Base-by-base conservation (phyloP, 2,888 invertebrate genomes). In the Crioceris asparagi region DNA sequence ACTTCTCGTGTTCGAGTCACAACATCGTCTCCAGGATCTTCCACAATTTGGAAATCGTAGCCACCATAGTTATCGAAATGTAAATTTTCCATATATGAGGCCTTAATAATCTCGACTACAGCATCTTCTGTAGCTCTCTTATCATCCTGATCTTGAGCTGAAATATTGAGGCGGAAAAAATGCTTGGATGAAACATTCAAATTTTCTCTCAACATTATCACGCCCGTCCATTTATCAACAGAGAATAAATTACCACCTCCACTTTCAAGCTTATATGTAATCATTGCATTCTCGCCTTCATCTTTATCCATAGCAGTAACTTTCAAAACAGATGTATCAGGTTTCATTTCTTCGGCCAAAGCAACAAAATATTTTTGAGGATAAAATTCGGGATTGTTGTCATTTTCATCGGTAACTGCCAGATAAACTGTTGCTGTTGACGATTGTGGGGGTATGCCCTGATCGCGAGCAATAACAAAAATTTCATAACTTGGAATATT, bases 381-480 rank as follows among this genome's bases (percentile, higher is more conserved):
- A 67, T 93, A 93, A 68, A 96, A 93, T 54, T 79, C 75, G 0
- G 94, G 94, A 51, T 77, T 75, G 61, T 94, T 93, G 64, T 96
- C 94, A 62, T 96, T 94, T 10, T 88, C 77, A 65, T 94, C 94
- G 41, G 79, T 68, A 12, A 96, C 75, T 47, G 70, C 77, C 4
- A 96, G 65, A 54, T 75, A 72, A 34, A 96, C 80, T 1, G 88
- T 86, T 6, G 91, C 88, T 0, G 90, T 88, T 5, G 93, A 87
- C 12, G 90, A 87, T 59, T 90, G 83, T 0, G 90, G 82, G 17
- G 90, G 88, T 53, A 78, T 78, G 6, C 93, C 94, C 67, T 88
- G 87, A 70, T 96, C 94, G 65, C 77, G 81, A 10, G 94, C 94
- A 36, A 91, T 72, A 2, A 96, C 81, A 55, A 77, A 73, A 48